A percentile compares a stretch with the other conserved stretches of the same genome.
Evolutionary conservation across 2,888 invertebrate species (phyloP).

Genomic region (Cacoxenus indagator): DNA sequence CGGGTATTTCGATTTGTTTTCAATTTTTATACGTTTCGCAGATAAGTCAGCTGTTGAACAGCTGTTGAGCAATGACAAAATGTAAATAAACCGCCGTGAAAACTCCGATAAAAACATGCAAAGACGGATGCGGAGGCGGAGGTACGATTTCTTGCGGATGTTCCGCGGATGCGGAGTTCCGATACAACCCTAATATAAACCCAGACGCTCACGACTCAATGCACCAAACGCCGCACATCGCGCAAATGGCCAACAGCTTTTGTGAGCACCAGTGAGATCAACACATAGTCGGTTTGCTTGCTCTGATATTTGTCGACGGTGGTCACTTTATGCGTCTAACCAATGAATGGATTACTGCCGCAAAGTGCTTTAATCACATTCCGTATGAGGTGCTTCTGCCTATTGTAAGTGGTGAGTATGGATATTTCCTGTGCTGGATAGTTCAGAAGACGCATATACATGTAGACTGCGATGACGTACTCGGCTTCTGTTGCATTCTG

Average conservation of each 20-base stretch:
- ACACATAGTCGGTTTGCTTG: conserved; percentile 98
- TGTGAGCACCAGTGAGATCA: conserved; percentile 95
- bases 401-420: conserved; percentile 98
- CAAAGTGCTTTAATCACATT: conserved; percentile 96
- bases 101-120: no score
- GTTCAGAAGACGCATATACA: conserved; percentile 97
- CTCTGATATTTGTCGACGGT: conserved; percentile 99
- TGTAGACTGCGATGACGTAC: conserved; percentile 96
- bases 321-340: conserved; percentile 90
- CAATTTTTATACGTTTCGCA: no score
- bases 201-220: no score
- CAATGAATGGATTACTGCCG: conserved; percentile 94
- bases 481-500: conserved; percentile 91
- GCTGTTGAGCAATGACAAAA: no score
- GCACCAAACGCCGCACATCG: conserved; percentile 94
- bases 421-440: conserved; percentile 98
- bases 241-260: conserved; percentile 97
- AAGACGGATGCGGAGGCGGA: no score
- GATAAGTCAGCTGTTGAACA: no score
- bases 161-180: no score
- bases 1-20: no score
- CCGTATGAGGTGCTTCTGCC: conserved; percentile 96
- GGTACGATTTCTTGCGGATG: no score
- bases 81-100: no score
- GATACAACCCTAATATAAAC: no score